A percentile compares a stretch with the other conserved stretches of the same genome.
phyloP scores from a whole-genome alignment of 2,797 vertebrate genomes.

The Xyrichtys novacula region DNA sequence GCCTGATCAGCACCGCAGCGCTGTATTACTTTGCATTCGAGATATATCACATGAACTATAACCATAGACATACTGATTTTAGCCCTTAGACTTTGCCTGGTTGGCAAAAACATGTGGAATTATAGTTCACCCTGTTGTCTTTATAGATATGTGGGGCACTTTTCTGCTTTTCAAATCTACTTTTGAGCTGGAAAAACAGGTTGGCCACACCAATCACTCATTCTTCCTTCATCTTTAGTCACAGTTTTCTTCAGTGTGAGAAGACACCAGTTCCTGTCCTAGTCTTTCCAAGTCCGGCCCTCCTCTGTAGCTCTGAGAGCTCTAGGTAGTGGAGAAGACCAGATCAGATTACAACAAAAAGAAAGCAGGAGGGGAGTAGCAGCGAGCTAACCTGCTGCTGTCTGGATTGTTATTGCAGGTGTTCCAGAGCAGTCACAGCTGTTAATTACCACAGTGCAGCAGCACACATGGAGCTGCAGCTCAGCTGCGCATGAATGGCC shows the following conservation, averaged over 20 bases:
- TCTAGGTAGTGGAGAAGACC: constrained; percentile 14
- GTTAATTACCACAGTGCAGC: constrained; percentile 50
- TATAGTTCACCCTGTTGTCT: constrained; percentile 16
- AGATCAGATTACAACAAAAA: constrained; percentile 69
- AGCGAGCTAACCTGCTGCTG: constrained; percentile 64
- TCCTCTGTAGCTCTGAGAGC: constrained; percentile 46
- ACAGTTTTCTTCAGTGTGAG: constrained; percentile 40
- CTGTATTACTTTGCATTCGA: constrained; percentile 9
- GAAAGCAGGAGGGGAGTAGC: constrained; percentile 52
- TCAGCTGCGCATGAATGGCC: constrained; percentile 39
- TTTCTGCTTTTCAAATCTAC: constrained; percentile 54
- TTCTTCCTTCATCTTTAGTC: constrained; percentile 50
- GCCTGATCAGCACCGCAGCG: not conserved
- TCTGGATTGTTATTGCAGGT: constrained; percentile 81
- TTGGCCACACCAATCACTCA: constrained; percentile 30
- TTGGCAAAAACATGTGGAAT: not conserved
- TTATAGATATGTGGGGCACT: constrained; percentile 14
- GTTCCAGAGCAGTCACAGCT: constrained; percentile 68
- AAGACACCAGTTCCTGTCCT: constrained; percentile 27
- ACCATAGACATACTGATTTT: constrained; percentile 13
- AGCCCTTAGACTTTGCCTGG: not conserved
- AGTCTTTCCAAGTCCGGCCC: constrained; percentile 31
- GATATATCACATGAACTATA: not conserved
- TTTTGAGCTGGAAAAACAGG: constrained; percentile 26
- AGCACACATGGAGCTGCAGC: constrained; percentile 44